Conservation (phyloP, 2,113 vertebrate species). For the Naja naja region DNA sequence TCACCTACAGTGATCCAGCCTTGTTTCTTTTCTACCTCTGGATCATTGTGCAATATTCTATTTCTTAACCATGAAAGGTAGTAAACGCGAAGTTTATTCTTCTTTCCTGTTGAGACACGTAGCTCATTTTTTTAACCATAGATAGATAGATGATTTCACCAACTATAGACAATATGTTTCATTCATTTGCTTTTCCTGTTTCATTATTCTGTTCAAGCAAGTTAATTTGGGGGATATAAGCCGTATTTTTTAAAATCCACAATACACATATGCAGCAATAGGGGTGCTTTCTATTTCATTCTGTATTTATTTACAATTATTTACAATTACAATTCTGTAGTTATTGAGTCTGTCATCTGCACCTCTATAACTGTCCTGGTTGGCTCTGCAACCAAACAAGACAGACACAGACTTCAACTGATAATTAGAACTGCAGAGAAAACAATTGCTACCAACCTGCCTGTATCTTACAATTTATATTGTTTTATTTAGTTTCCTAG, state of each 20-base stretch:
- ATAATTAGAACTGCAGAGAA: no score
- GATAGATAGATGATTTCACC: background rate
- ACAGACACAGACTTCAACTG: no score
- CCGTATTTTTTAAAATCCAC: background rate
- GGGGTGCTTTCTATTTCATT: background rate
- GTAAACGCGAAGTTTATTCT: constrained; percentile 97
- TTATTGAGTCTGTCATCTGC: no score
- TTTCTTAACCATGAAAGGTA: constrained; percentile 99
- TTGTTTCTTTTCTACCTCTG: constrained; percentile 98
- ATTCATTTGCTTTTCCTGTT: background rate
- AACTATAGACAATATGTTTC: background rate
- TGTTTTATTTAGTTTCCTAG: no score
- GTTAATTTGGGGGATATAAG: background rate
- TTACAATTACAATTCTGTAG: no score
- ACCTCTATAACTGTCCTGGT: no score
- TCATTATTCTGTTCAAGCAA: background rate
- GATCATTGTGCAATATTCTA: constrained; percentile 97
- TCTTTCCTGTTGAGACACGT: constrained; percentile 81
- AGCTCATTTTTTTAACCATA: background rate
- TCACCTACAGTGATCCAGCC: constrained; percentile 98
- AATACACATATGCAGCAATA: background rate
- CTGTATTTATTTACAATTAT: background rate
- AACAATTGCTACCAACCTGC: no score
- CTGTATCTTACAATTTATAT: no score
- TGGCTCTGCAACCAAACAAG: no score